Percentiles rank a stretch among this genome's conserved stretches.
Evolutionary conservation across 2,797 vertebrate species (phyloP).

Genomic region (Eulemur albifrons): DNA sequence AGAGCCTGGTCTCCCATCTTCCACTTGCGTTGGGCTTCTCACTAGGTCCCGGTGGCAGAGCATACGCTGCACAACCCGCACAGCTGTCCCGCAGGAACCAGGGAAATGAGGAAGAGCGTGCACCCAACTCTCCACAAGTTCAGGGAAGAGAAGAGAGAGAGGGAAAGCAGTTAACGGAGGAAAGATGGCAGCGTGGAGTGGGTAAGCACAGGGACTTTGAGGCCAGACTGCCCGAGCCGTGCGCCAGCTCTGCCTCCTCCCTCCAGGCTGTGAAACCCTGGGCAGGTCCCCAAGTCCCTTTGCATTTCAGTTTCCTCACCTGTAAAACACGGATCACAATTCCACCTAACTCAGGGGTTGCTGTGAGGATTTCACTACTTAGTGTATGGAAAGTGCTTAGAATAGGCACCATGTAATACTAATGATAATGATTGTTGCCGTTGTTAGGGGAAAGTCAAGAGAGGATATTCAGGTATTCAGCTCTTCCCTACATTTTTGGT

Average conservation of each 20-base stretch:
- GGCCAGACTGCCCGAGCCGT: rapidly evolving
- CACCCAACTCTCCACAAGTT: neutral
- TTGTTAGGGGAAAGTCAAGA: neutral
- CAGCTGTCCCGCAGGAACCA: neutral
- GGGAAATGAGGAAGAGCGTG: neutral
- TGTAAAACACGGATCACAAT: neutral
- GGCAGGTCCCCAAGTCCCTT: neutral
- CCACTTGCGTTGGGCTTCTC: no score
- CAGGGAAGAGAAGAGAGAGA: neutral
- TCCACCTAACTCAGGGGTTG: neutral
- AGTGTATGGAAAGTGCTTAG: rapidly evolving
- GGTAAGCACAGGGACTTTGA: neutral
- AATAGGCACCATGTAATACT: rapidly evolving
- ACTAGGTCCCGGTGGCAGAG: neutral
- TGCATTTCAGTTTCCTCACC: neutral
- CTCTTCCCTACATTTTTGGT: neutral
- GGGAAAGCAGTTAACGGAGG: neutral
- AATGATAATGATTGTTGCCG: neutral
- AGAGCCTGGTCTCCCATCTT: neutral
- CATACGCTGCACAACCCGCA: rapidly evolving
- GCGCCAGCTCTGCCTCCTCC: neutral
- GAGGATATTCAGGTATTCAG: neutral
- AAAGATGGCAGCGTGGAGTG: neutral
- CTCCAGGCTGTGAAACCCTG: neutral
- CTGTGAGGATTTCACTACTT: neutral